These are phyloP conservation scores for Cygnus buccinator DNA, from an alignment of 2,113 vertebrate species.

Conservation along the genomic window DNA sequence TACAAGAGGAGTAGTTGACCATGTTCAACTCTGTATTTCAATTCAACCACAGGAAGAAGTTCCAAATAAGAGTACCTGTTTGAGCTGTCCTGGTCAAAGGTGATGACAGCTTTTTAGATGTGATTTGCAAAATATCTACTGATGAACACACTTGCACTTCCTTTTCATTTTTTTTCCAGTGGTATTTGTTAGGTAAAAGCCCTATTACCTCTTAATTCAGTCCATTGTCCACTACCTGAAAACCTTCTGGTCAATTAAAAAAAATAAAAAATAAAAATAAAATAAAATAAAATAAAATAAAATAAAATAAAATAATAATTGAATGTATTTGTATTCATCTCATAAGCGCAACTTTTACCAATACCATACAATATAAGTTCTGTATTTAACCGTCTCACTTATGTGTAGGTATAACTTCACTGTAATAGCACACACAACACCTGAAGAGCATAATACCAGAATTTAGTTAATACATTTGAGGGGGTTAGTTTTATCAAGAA, in stretches of 20 bases:
- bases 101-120: neutral
- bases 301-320: neutral
- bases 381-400: neutral
- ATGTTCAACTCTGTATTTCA: neutral
- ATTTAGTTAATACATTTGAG: neutral
- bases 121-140: neutral
- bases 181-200: neutral
- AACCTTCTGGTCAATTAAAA: neutral
- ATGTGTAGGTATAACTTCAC: neutral
- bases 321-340: neutral
- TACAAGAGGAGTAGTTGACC: neutral
- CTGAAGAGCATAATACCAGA: neutral
- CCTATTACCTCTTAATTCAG: neutral
- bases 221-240: neutral
- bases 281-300: neutral
- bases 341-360: neutral
- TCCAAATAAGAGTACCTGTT: neutral
- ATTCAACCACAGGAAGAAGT: neutral
- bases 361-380: neutral
- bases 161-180: neutral
- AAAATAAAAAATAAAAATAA: neutral
- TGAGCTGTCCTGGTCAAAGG: neutral
- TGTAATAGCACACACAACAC: neutral
- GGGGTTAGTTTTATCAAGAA: neutral
- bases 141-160: neutral